Conservation (phyloP, 2,888 invertebrate genomes). For the Orthonychiurus folsomi region DNA sequence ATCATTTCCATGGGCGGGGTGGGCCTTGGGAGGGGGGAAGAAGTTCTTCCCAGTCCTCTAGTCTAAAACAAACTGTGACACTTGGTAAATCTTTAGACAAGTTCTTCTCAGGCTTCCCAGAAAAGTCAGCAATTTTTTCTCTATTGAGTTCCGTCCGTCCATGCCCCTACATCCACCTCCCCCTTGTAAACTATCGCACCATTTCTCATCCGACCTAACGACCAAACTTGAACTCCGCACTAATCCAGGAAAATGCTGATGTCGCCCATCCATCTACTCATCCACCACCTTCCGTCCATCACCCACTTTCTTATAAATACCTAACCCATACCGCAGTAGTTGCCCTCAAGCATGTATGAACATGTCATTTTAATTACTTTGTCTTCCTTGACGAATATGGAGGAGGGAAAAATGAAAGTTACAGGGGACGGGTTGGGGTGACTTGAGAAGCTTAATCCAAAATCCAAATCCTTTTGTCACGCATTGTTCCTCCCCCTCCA, state of each 20-base stretch:
- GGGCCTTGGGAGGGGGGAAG: too few relatives aligned
- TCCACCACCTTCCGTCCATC: background rate
- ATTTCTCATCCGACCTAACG: background rate
- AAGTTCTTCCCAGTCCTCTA: background rate
- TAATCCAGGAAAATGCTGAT: background rate
- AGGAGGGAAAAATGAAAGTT: too few relatives aligned
- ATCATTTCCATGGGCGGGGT: background rate
- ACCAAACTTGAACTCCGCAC: background rate
- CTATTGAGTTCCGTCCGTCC: background rate
- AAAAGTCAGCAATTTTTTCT: background rate
- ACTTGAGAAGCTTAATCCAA: background rate
- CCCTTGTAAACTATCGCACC: background rate
- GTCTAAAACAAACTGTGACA: slow-evolving; percentile 1
- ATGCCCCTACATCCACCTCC: background rate
- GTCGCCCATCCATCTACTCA: background rate
- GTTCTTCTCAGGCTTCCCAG: background rate
- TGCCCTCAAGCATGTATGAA: background rate
- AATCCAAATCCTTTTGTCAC: too few relatives aligned
- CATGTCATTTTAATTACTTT: slow-evolving; percentile 1
- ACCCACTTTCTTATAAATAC: background rate
- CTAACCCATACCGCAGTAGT: background rate
- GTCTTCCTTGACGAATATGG: background rate
- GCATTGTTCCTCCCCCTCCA: too few relatives aligned
- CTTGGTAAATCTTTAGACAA: slow-evolving; percentile 1
- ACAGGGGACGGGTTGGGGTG: too few relatives aligned